These are phyloP conservation scores for Myripristis jacobus DNA, from an alignment of 2,797 vertebrate species.

Conservation along the genomic window DNA sequence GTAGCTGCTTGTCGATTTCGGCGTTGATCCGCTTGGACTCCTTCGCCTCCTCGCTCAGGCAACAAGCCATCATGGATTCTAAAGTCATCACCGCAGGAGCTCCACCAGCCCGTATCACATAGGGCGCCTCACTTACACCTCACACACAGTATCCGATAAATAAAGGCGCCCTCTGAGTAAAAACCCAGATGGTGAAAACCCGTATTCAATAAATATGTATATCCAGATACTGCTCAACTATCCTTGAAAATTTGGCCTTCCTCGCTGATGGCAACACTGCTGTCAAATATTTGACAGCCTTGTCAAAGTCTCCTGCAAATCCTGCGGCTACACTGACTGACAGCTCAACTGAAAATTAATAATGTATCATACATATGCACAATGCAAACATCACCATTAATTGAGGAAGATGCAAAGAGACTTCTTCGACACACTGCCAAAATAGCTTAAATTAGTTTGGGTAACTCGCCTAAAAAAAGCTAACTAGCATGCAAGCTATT, in stretches of 20 bases:
- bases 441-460: slow-evolving; percentile 28
- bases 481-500: slow-evolving; percentile 51
- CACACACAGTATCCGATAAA: slow-evolving; percentile 36
- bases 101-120: slow-evolving; percentile 71
- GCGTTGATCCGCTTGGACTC: slow-evolving; percentile 99
- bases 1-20: slow-evolving; percentile 98
- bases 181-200: slow-evolving; percentile 18
- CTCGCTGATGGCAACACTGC: slow-evolving; percentile 46
- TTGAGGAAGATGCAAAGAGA: slow-evolving; percentile 3
- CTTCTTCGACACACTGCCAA: slow-evolving; percentile 15
- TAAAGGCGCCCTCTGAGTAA: not conserved
- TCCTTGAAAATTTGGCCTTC: slow-evolving; percentile 49
- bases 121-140: slow-evolving; percentile 65
- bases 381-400: slow-evolving; percentile 15
- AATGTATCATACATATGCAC: slow-evolving; percentile 34
- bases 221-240: slow-evolving; percentile 11
- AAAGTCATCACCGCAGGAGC: slow-evolving; percentile 93
- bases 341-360: slow-evolving; percentile 16
- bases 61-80: slow-evolving; percentile 99
- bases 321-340: slow-evolving; percentile 34
- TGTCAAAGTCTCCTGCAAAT: slow-evolving; percentile 46
- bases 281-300: slow-evolving; percentile 72
- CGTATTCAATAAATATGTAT: slow-evolving; percentile 36
- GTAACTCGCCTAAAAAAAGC: not conserved
- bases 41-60: slow-evolving; percentile 99